Base-by-base conservation (phyloP, 2,888 invertebrate genomes). In the Acrocyrtus sp. region DNA sequence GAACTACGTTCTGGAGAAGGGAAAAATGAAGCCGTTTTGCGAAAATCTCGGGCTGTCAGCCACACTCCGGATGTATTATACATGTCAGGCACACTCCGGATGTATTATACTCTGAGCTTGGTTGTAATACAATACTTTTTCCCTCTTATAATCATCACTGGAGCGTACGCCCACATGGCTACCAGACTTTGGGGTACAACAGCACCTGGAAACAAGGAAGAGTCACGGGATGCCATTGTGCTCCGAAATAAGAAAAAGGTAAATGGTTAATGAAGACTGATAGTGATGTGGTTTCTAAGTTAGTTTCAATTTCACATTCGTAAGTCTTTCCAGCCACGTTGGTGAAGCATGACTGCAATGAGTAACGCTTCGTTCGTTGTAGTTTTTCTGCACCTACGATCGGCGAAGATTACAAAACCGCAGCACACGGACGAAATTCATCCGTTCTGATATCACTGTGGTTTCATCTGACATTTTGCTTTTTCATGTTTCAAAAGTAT, bases 171-270 rank as follows among this genome's bases (percentile, higher is more conserved):
- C 29, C 61, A 60, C 24, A 77, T 75, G 77, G 72, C 72, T 10
- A 57, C 62, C 8, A 56, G 51, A 17, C 60, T 77, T 8, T 77
- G 77, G 77, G 70, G 75, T 3, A 39, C 72, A 2, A 70, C 66
- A 3, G 67, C 67, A 45, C 93, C 94, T 0, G 93, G 93, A 5
- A 91, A 92, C 82, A 92, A 92, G 0, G 90, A 92, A 81, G 91
- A 92, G 83, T 88, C 88, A 12, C 86, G 93, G 24, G 94, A 94
- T 81, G 91, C 92, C n/a, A 90, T 90, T 65, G 87, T 94, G 67
- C 89, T 92, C 85, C 89, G 88, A 81, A 94, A 94, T 83, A 93
- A 93, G 83, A 92, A 92, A 82, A 93, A 91, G 89, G 94, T 93
- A 84, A 82, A 34, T 34, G 12, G 5, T 34, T 34, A 34, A 34